Base-by-base conservation (phyloP, 2,113 vertebrate species). In the Spizaetus ornatus region DNA sequence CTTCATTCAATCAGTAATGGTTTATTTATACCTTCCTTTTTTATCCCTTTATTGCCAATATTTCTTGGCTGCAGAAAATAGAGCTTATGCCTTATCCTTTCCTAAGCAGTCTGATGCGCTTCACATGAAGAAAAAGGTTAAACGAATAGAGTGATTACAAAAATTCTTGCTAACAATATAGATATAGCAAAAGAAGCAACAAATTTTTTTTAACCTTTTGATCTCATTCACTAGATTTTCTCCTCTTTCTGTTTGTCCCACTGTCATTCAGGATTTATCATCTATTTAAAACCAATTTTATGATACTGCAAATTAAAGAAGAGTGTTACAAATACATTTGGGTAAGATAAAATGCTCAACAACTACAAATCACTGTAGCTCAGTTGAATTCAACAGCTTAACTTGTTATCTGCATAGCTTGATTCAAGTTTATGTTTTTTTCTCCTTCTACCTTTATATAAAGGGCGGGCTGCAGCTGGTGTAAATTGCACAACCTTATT, bases 31-130 rank as follows among this genome's bases (percentile, higher is more conserved):
- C 2, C 9, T 74, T 89, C 34, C 7, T 31, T 61, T 55, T 55
- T 48, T 22, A 42, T 43, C 32, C 2, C 2, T 56, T 17, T 0
- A 0, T 9, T 66, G 42, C 26, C 20, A 65, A 1, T 48, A 13
- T 40, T 83, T 84, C 59, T 66, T 47, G 38, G 31, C 11, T 82
- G 27, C 38, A 79, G n/a, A 74, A 71, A 91, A 67, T 1, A 74
- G 29, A 86, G 16, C 6, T 61, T 14, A 43, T 18, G 3, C 26
- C 31, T 83, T 43, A 40, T 21, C 27, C 34, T 38, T 58, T 66
- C 48, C 69, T 17, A n/a, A 17, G 36, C 14, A 73, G 36, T 65
- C 25, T 73, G 27, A 36, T 45, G 31, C 42, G 11, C 34, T 86
- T 88, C 23, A 43, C 10, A 2, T 66, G 26, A 86, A 78, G 53